Evolutionary conservation across 2,113 vertebrate genomes (phyloP).

Genomic region (Corythornis madagascariensis): DNA sequence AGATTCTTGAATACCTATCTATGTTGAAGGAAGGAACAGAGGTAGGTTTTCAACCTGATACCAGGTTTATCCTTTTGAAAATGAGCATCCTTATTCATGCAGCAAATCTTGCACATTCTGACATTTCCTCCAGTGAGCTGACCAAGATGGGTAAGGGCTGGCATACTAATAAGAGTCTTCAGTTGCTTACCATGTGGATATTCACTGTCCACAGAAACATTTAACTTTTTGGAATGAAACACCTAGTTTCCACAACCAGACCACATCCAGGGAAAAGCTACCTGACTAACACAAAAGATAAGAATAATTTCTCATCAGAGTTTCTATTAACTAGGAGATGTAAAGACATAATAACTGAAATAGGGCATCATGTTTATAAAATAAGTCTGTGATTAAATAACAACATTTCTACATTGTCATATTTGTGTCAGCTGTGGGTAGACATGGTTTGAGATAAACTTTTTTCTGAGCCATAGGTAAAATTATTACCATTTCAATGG

Average conservation of each 20-base stretch:
- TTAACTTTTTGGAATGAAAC: background rate
- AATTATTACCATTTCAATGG: background rate
- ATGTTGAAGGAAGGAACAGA: background rate
- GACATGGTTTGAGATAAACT: background rate
- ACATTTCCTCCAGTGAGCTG: background rate
- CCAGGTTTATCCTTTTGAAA: background rate
- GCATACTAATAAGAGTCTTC: background rate
- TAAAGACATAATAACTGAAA: background rate
- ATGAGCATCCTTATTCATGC: background rate
- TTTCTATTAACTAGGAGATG: background rate
- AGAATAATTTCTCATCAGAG: background rate
- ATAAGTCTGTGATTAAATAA: background rate
- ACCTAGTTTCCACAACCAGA: background rate
- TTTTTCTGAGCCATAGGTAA: background rate
- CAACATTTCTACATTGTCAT: background rate
- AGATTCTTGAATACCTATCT: background rate
- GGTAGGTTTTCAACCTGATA: background rate
- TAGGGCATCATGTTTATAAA: background rate
- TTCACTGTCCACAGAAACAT: background rate
- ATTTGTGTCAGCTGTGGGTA: background rate
- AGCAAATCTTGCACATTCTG: background rate
- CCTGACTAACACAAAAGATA: fast-evolving
- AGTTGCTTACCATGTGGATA: background rate
- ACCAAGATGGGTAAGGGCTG: background rate
- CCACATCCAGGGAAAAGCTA: background rate